Base-by-base conservation (phyloP, 2,888 invertebrate genomes). In the Dryobota labecula region DNA sequence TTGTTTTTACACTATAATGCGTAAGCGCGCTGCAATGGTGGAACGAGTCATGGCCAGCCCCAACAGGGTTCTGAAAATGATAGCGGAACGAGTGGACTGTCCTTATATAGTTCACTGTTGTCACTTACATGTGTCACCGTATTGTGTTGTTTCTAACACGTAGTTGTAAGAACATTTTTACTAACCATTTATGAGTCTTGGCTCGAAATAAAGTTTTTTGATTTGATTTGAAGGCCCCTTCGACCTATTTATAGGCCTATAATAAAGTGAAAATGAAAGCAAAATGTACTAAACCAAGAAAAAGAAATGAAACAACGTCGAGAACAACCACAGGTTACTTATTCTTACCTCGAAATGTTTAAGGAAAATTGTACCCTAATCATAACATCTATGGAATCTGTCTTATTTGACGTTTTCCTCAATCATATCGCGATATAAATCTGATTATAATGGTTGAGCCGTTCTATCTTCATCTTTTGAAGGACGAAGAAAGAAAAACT, bases 401-500 rank as follows among this genome's bases (percentile, higher is more conserved):
- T 36, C 66, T 36, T 78, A 43, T 43, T 43, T 51, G 56, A 57
- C 56, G 36, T 43, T 70, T 74, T 62, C 24, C 36, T 49, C 24
- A n/a, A 76, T 77, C 13, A 9, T n/a, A 49, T 36, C 13, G 49
- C 49, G 38, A 53, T 30, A 43, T 45, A 20, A 9, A 7, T 45
- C 51, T 43, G 18, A 53, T 38, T 45, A 51, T 45, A 60, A 64
- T 75, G 24, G 38, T 66, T 15, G 30, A 51, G 51, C 20, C 45
- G 20, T 15, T 36, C 9, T 30, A 36, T 49, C 18, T 41, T n/a
- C 27, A 49, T 56, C 49, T 24, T 38, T 18, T 15, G 11, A 24
- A 43, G 27, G 36, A 43, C 0, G 30, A 43, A 11, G 38, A 2
- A 38, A 56, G 2, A 4, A 15, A 63, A 20, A 15, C 6, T 45